Conservation (phyloP, 2,113 vertebrate species). For the Bungarus multicinctus region DNA sequence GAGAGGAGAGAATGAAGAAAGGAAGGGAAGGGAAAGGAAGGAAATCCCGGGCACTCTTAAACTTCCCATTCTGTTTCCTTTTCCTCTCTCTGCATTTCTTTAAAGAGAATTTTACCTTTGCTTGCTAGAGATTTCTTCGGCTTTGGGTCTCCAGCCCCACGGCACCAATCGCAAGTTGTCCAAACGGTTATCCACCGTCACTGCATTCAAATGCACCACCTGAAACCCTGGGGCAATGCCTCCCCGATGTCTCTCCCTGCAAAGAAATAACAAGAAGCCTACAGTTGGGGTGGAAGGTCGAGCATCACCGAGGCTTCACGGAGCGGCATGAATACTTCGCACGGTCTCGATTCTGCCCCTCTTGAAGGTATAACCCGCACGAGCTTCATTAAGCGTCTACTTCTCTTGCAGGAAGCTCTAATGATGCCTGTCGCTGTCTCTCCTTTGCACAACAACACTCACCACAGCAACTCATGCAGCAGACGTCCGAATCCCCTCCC, state of each 20-base stretch:
- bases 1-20: too few relatives aligned
- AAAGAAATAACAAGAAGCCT: neutral
- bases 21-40: too few relatives aligned
- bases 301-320: neutral
- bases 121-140: constrained; percentile 94
- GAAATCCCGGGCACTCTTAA: too few relatives aligned
- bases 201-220: constrained; percentile 94
- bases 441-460: constrained; percentile 47
- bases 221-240: constrained; percentile 95
- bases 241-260: constrained; percentile 94
- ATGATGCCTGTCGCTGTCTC: fast-evolving
- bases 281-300: neutral
- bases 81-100: neutral
- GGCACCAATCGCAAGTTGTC: constrained; percentile 94
- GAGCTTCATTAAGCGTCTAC: neutral
- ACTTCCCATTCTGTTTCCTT: neutral
- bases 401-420: neutral
- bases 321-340: neutral
- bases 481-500: constrained; percentile 91
- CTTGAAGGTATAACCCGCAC: neutral
- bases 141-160: constrained; percentile 89
- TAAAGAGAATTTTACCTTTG: constrained; percentile 78
- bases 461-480: constrained; percentile 95
- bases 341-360: neutral
- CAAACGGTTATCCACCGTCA: constrained; percentile 95